phyloP scores from a whole-genome alignment of 2,888 invertebrate genomes.

The Selenia dentaria region DNA sequence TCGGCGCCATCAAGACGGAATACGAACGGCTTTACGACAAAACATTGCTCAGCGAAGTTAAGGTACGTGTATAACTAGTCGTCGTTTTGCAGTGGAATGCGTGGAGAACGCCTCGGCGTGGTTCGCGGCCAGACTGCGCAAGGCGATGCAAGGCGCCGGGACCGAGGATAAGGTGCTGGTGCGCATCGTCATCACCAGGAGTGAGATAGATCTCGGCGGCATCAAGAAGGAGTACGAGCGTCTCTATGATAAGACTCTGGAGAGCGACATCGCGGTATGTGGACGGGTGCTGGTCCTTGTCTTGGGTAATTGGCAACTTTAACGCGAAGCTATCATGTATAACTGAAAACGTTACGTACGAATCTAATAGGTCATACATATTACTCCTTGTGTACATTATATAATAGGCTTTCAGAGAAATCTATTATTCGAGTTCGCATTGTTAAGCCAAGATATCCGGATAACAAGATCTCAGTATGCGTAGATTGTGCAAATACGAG shows the following conservation, averaged over 20 bases:
- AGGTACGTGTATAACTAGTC: constrained; percentile 67
- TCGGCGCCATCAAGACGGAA: constrained; percentile 87
- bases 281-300: constrained; percentile 11
- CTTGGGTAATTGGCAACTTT: constrained; percentile 11
- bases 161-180: constrained; percentile 89
- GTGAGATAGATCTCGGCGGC: constrained; percentile 88
- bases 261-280: constrained; percentile 86
- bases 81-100: constrained; percentile 86
- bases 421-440: no score
- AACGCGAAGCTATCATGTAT: no score
- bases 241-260: constrained; percentile 87
- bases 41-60: constrained; percentile 86
- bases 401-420: no score
- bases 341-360: no score
- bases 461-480: no score
- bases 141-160: constrained; percentile 88
- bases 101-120: constrained; percentile 88
- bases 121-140: constrained; percentile 88
- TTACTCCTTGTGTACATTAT: no score
- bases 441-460: no score
- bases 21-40: constrained; percentile 89
- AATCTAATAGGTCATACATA: no score
- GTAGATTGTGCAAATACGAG: no score
- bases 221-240: constrained; percentile 89
- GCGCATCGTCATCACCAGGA: constrained; percentile 87